Conservation (phyloP, 2,888 invertebrate species). For the Shargacucullia verbasci region DNA sequence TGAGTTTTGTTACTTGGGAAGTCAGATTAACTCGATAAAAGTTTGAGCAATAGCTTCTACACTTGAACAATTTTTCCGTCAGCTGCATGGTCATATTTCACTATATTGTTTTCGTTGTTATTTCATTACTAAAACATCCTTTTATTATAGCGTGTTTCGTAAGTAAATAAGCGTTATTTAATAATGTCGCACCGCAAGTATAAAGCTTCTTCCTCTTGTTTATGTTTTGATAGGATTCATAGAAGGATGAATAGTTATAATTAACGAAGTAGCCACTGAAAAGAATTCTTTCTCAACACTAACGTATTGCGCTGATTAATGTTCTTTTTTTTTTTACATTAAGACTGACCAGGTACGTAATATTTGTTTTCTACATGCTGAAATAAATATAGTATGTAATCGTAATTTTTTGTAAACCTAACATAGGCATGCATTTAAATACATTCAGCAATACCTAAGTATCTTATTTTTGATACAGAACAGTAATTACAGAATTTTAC, state of each 20-base stretch:
- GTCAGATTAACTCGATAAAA: background rate
- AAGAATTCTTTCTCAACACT: too few relatives aligned
- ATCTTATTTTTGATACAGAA: slow-evolving; percentile 7
- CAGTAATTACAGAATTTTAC: slow-evolving; percentile 14
- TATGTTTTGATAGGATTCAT: too few relatives aligned
- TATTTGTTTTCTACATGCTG: background rate
- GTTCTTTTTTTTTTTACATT: background rate
- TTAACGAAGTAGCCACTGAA: too few relatives aligned
- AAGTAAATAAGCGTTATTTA: too few relatives aligned
- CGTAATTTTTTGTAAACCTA: background rate
- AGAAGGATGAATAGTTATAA: too few relatives aligned
- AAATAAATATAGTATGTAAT: background rate
- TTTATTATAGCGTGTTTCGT: too few relatives aligned
- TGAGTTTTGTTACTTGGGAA: slow-evolving; percentile 6
- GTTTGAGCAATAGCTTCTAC: background rate
- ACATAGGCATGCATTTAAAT: slow-evolving; percentile 16
- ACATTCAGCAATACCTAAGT: slow-evolving; percentile 5
- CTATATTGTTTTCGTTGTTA: too few relatives aligned
- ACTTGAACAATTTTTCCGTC: slow-evolving; percentile 1
- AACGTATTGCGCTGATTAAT: too few relatives aligned
- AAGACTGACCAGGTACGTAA: background rate
- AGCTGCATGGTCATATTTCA: slow-evolving; percentile 1
- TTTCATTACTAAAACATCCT: too few relatives aligned
- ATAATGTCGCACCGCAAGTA: too few relatives aligned
- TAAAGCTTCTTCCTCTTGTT: too few relatives aligned